Evolutionary conservation across 2,113 vertebrate genomes (phyloP), one percentile per base, ranked within the genome.

Genomic region (Toxotes jaculatrix): DNA sequence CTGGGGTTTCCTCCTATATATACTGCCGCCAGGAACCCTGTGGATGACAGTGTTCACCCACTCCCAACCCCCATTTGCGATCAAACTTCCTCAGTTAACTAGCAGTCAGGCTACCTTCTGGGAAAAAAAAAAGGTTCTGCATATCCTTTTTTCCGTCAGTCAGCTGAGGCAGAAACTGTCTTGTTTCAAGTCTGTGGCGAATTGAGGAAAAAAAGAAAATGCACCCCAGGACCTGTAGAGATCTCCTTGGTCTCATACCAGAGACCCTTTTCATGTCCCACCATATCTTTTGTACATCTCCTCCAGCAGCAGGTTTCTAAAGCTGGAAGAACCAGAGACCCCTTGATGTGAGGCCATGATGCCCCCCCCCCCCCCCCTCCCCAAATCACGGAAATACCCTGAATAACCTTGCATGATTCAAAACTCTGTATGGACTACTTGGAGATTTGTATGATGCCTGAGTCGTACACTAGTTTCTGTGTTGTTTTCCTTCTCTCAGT

Each of bases 1-100:
- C 23, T 27, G 38, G 32, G 31, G 45, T 60, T 75, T 65, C 77
- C 84, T 75, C 75, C 49, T 80, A 69, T 88, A 78, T 85, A 79
- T 51, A 47, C 32, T 34, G 40, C 60, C 3, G 65, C 32, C 32
- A 72, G 45, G 8, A 70, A 81, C 19, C 31, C 19, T 6, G 40
- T n/a, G 49, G 42, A 10, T 21, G 47, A 56, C 51, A 45, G 13
- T 70, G 56, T 49, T 12, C 40, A 59, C 42, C 14, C 66, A 23
- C 47, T 19, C 55, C 42, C 36, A 9, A 32, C 0, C 21, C 16
- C 49, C 0, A 1, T 45, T 76, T 70, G 7, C 27, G 8, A 2
- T 66, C 16, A 34, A 74, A 88, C 71, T 90, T 89, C 85, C 89
- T 80, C 68, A 49, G 45, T 27, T 53, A 31, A 61, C 4, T 16